Evolutionary conservation across 2,888 invertebrate genomes (phyloP).

Genomic region (Atethmia centrago): DNA sequence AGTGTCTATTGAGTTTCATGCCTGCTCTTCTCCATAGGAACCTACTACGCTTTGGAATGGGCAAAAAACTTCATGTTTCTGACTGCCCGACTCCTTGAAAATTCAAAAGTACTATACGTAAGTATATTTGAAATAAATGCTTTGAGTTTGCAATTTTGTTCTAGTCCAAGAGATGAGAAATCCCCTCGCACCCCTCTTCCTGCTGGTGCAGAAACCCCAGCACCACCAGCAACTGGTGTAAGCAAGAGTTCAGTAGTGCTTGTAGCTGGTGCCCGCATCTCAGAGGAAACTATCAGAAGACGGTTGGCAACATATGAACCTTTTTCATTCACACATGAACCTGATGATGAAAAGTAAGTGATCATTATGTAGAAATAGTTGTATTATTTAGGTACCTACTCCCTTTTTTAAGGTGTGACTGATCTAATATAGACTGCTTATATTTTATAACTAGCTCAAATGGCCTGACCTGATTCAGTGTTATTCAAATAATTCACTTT

Average conservation of each 20-base stretch:
- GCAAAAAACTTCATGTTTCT: neutral
- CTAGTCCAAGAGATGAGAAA: conserved; percentile 80
- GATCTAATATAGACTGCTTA: neutral
- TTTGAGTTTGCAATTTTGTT: conserved; percentile 7
- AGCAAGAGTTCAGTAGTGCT: conserved; percentile 78
- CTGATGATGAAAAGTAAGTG: conserved; percentile 85
- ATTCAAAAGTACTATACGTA: too few relatives aligned
- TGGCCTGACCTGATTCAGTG: neutral
- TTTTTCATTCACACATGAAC: conserved; percentile 83
- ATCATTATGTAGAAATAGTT: neutral
- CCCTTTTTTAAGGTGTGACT: neutral
- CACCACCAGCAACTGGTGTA: conserved; percentile 57
- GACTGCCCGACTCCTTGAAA: neutral
- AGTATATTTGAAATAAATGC: neutral
- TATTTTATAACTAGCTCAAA: neutral
- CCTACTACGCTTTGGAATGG: neutral
- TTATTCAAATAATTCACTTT: neutral
- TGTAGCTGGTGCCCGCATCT: conserved; percentile 81
- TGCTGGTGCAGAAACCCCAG: conserved; percentile 74
- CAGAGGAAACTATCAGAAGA: conserved; percentile 85
- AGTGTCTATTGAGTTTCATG: too few relatives aligned
- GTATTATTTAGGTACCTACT: neutral
- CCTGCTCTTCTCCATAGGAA: neutral
- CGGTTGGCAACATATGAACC: conserved; percentile 84
- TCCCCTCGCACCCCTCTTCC: conserved; percentile 65